These are phyloP conservation scores for Lasioglossum vierecki DNA, from an alignment of 2,888 invertebrate species.

Conservation along the genomic window DNA sequence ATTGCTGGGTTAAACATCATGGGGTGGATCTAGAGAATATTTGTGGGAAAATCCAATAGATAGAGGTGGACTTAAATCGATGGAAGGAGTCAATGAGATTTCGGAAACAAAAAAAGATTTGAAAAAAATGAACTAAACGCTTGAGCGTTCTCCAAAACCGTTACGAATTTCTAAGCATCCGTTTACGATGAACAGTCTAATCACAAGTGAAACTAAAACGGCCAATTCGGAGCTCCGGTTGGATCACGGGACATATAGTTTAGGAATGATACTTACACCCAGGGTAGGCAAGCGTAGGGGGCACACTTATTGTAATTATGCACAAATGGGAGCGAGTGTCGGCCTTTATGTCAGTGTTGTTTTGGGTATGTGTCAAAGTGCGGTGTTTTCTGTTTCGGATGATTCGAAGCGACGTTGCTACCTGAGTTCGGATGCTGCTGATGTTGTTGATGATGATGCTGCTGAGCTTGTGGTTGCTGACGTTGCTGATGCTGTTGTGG, in stretches of 20 bases:
- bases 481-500: slow-evolving; percentile 70
- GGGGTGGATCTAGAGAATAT: neutral
- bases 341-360: slow-evolving; percentile 81
- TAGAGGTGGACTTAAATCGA: neutral
- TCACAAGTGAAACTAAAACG: neutral
- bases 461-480: slow-evolving; percentile 75
- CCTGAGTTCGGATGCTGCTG: slow-evolving; percentile 68
- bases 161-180: neutral
- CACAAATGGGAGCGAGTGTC: slow-evolving; percentile 81
- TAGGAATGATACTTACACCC: slow-evolving; percentile 75
- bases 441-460: slow-evolving; percentile 72
- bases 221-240: neutral
- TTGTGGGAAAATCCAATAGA: neutral
- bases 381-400: slow-evolving; percentile 70
- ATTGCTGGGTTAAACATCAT: neutral
- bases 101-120: too few species aligned
- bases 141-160: neutral
- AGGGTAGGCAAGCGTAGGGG: slow-evolving; percentile 81
- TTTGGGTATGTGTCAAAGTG: slow-evolving; percentile 74
- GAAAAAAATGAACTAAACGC: neutral
- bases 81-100: neutral
- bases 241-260: slow-evolving; percentile 15
- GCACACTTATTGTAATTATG: slow-evolving; percentile 79
- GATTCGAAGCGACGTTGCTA: slow-evolving; percentile 52
- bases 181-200: neutral